phyloP scores from a whole-genome alignment of 2,113 vertebrate species.

The Craseonycteris thonglongyai region DNA sequence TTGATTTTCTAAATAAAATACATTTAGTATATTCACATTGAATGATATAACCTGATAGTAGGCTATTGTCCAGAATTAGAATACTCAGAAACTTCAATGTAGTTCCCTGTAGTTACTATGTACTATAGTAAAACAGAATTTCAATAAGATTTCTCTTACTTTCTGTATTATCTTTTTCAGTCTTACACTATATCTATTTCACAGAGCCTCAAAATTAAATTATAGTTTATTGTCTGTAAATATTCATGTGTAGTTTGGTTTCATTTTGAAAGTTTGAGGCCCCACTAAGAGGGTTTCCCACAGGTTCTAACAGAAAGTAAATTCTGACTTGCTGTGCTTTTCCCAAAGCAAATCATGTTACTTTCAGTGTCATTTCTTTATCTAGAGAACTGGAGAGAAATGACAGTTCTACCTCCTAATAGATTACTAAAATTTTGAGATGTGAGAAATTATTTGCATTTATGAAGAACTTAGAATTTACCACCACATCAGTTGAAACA shows the following conservation, averaged over 20 bases:
- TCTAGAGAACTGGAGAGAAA: background rate
- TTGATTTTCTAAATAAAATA: slow-evolving; percentile 6
- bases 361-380: background rate
- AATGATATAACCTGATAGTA: background rate
- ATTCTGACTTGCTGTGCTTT: background rate
- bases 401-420: background rate
- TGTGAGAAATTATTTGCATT: slow-evolving; percentile 23
- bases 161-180: background rate
- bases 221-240: background rate
- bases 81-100: background rate
- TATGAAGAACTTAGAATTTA: background rate
- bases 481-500: slow-evolving; percentile 9
- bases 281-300: background rate
- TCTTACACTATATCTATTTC: background rate
- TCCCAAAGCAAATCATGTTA: background rate
- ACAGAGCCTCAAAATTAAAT: background rate
- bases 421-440: slow-evolving; percentile 1
- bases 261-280: background rate
- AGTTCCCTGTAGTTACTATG: too few relatives aligned
- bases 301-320: background rate
- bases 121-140: background rate
- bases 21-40: background rate
- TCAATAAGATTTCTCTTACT: background rate
- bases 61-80: background rate
- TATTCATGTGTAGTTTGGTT: background rate